A percentile compares a stretch with the other conserved stretches of the same genome.
phyloP scores from a whole-genome alignment of 92 coral and sea anemone genomes.

The Paramuricea clavata region DNA sequence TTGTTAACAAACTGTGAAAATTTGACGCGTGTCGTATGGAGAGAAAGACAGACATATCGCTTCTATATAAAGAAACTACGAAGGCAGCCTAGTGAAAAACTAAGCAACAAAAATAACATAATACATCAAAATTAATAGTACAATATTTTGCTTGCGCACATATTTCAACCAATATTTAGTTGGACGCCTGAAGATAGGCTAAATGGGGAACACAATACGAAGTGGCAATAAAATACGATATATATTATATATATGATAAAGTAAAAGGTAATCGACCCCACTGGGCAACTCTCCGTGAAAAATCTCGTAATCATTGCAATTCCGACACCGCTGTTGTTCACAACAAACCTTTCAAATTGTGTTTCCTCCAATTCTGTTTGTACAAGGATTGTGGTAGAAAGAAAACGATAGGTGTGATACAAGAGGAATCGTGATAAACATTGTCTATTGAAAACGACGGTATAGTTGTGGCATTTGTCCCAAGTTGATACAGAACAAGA shows the following conservation, averaged over 20 bases:
- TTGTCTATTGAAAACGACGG: slow-evolving; percentile 77
- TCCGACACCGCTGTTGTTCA: not conserved
- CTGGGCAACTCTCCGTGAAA: not conserved
- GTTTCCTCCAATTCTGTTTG: slow-evolving; percentile 66
- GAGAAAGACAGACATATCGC: not conserved
- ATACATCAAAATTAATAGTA: no score
- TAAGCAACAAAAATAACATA: no score
- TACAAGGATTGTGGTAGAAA: slow-evolving; percentile 72
- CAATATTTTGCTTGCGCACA: no score
- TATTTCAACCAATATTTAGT: no score
- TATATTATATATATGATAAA: no score
- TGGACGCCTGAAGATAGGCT: no score
- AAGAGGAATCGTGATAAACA: slow-evolving; percentile 63
- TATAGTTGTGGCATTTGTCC: slow-evolving; percentile 82
- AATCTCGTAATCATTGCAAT: not conserved
- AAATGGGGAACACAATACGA: not conserved
- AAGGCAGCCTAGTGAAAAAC: no score
- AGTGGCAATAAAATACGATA: not conserved
- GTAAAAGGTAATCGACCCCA: no score
- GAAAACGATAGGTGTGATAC: slow-evolving; percentile 80
- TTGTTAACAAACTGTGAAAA: no score
- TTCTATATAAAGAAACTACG: no score
- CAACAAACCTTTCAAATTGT: slow-evolving; percentile 34
- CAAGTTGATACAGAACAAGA: slow-evolving; percentile 89
- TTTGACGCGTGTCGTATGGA: no score